Evolutionary conservation across 2,797 vertebrate species (phyloP).

Genomic region (Aeoliscus strigatus): DNA sequence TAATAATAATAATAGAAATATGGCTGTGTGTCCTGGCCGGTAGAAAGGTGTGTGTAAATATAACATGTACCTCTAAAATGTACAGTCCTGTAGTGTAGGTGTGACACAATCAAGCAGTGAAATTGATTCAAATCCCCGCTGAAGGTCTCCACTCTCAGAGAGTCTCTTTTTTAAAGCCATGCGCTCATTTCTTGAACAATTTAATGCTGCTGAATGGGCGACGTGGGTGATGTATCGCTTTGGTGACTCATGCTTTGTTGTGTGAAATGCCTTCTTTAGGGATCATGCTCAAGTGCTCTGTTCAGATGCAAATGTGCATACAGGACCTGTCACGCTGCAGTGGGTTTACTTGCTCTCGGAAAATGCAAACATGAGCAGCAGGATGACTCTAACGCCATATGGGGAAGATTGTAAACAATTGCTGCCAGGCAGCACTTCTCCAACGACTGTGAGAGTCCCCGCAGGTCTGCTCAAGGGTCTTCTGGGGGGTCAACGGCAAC

Average conservation of each 20-base stretch:
- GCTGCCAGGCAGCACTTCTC: slow-evolving; percentile 6
- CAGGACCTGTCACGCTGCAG: slow-evolving; percentile 43
- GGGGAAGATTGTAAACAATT: slow-evolving; percentile 9
- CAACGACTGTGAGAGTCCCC: neutral
- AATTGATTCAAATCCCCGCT: too few relatives aligned
- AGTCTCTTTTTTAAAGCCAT: too few relatives aligned
- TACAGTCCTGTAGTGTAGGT: too few relatives aligned
- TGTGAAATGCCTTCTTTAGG: slow-evolving; percentile 44
- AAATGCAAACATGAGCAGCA: slow-evolving; percentile 19
- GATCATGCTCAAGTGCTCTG: slow-evolving; percentile 45
- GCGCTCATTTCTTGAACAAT: too few relatives aligned
- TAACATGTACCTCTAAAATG: too few relatives aligned
- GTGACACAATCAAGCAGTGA: too few relatives aligned
- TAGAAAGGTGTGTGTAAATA: too few relatives aligned
- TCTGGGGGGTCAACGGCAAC: too few relatives aligned
- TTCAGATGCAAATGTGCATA: slow-evolving; percentile 60
- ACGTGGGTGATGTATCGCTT: slow-evolving; percentile 48
- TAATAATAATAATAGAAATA: too few relatives aligned
- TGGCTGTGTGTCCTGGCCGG: too few relatives aligned
- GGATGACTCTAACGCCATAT: slow-evolving; percentile 22
- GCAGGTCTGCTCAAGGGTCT: too few relatives aligned
- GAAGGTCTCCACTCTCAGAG: too few relatives aligned
- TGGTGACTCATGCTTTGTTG: slow-evolving; percentile 53
- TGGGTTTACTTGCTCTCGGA: slow-evolving; percentile 31
- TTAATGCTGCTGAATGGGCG: slow-evolving; percentile 32